A percentile compares a stretch with the other conserved stretches of the same genome.
These are phyloP conservation scores for Rallus limicola DNA, from an alignment of 2,113 vertebrate species.

Conservation along the genomic window DNA sequence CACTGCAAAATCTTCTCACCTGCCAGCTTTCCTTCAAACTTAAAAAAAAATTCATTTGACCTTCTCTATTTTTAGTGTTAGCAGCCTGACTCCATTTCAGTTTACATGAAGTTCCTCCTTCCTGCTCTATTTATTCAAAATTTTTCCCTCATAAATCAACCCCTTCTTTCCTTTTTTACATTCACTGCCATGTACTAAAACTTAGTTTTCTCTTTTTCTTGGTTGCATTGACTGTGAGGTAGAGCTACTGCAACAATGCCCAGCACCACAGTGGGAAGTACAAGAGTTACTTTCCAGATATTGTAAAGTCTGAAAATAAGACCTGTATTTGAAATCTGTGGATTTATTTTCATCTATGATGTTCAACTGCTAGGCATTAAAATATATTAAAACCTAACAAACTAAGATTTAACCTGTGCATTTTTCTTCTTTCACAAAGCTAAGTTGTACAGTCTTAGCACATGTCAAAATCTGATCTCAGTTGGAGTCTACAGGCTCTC, in stretches of 20 bases:
- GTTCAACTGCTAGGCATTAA: neutral
- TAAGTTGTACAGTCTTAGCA: neutral
- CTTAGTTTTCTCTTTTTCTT: neutral
- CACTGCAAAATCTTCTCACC: neutral
- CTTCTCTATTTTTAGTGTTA: neutral
- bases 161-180: neutral
- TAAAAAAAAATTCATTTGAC: neutral
- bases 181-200: neutral
- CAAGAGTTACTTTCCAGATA: neutral
- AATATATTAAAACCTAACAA: neutral
- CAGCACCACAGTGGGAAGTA: neutral
- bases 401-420: neutral
- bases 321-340: neutral
- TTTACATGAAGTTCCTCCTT: slow-evolving; percentile 30
- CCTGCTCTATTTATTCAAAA: neutral
- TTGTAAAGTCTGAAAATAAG: neutral
- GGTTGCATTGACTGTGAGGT: neutral
- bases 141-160: neutral
- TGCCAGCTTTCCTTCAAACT: slow-evolving; percentile 3
- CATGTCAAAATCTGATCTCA: neutral
- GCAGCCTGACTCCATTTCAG: neutral
- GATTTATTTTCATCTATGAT: neutral
- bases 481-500: neutral
- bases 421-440: neutral
- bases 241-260: neutral